Conservation (phyloP, 2,888 invertebrate genomes). For the Crioceris asparagi region DNA sequence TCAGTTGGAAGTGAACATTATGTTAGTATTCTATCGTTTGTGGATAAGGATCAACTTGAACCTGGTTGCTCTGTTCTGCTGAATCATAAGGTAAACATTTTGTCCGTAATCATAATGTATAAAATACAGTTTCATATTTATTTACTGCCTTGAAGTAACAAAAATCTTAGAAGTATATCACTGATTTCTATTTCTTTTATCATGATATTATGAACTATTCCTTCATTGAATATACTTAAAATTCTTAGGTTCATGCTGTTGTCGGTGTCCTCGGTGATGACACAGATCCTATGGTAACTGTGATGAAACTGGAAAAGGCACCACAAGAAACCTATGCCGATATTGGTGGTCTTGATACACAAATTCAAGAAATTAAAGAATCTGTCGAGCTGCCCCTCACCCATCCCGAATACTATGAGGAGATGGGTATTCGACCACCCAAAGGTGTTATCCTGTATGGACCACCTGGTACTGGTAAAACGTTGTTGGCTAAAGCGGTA, state of each 20-base stretch:
- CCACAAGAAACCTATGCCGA: conserved; percentile 99
- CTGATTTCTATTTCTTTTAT: background rate
- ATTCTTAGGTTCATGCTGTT: conserved; percentile 75
- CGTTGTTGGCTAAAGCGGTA: conserved; percentile 94
- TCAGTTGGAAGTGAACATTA: conserved; percentile 99
- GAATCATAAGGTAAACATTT: conserved; percentile 99
- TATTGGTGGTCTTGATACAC: conserved; percentile 63
- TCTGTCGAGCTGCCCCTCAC: conserved; percentile 97
- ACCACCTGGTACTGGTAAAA: conserved; percentile 97
- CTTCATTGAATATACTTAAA: background rate
- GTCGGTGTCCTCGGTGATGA: conserved; percentile 91
- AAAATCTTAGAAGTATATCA: background rate
- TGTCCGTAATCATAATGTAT: conserved; percentile 46
- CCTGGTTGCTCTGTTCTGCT: conserved; percentile 97
- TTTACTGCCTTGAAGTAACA: background rate
- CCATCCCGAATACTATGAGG: conserved; percentile 99
- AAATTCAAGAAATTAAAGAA: conserved; percentile 94
- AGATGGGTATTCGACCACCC: conserved; percentile 99
- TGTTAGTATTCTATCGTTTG: conserved; percentile 97
- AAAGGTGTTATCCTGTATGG: conserved; percentile 99
- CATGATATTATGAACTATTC: background rate
- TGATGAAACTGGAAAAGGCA: conserved; percentile 99
- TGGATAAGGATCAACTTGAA: conserved; percentile 98
- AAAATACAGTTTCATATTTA: background rate
- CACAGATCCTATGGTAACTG: conserved; percentile 99